Base-by-base conservation (phyloP, 2,113 vertebrate species). In the Rhagologus leucostigma region DNA sequence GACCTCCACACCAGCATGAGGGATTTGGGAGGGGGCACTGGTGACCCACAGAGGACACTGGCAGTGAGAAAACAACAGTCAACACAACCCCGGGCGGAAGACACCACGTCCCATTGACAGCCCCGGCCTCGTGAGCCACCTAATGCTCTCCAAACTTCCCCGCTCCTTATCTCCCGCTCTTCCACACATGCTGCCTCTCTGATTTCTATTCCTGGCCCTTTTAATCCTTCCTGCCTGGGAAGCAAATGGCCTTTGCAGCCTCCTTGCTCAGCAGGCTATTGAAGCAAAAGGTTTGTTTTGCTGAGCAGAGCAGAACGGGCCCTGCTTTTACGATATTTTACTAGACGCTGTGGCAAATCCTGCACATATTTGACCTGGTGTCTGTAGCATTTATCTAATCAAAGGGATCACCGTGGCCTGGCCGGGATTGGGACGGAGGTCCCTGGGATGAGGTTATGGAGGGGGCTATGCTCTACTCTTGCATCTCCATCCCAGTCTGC, bases 341-440 rank as follows among this genome's bases (percentile, higher is more conserved):
- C 97, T 41, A 97, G 97, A 97, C 96, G 20, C 89, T 76, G 93
- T n/a, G 86, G 77, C 89, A 97, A 97, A 97, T 87, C 96, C 97
- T 93, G 93, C 94, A 90, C 95, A 96, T 97, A 97, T 98, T 98
- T 98, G 96, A 96, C 93, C 95, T 96, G 37, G 86, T 96, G 97
- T 97, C 97, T 98, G 96, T 78, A 93, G 85, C 94, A 90, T 96
- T 98, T 98, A 98, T 98, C 97, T 98, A 98, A 98, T 98, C 97
- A 96, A 83, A 85, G 69, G 80, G 84, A 95, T 96, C 89, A 94
- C 77, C 0, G 6, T 85, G 77, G 70, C 92, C 83, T 2, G 5
- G 41, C 24, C 24, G 18, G 21, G 75, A 91, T 27, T 47, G 84
- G 62, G 86, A 76, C 0, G 35, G 86, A 79, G 79, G 41, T 86